phyloP scores from a whole-genome alignment of 2,113 vertebrate species.

The Vimba vimba region DNA sequence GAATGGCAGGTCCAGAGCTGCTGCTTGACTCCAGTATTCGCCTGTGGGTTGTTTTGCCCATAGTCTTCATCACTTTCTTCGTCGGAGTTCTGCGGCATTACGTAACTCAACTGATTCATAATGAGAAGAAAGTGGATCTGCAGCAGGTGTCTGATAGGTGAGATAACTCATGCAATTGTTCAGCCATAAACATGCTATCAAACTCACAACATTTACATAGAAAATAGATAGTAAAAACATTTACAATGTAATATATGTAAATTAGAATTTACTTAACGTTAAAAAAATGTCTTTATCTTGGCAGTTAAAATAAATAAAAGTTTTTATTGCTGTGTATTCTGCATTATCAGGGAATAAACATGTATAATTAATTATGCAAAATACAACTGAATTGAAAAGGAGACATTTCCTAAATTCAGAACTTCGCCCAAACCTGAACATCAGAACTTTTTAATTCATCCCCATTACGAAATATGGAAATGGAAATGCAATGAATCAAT shows the following conservation, averaged over 20 bases:
- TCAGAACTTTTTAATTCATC: background rate
- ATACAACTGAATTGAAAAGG: background rate
- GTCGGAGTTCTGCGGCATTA: constrained; percentile 83
- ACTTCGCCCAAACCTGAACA: too few species aligned
- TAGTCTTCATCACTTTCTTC: constrained; percentile 82
- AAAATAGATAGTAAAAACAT: background rate
- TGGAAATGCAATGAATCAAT: too few species aligned
- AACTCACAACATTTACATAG: background rate
- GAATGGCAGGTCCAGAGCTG: constrained; percentile 80
- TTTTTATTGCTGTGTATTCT: background rate
- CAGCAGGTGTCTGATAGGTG: constrained; percentile 83
- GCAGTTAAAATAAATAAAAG: background rate
- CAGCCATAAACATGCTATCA: background rate
- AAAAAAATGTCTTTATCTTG: background rate
- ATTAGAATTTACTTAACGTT: background rate
- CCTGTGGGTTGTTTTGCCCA: constrained; percentile 83
- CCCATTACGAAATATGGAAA: background rate
- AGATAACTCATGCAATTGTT: background rate
- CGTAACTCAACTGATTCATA: constrained; percentile 78
- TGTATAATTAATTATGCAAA: background rate
- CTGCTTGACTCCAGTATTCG: constrained; percentile 83
- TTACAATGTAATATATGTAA: background rate
- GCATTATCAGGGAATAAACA: background rate
- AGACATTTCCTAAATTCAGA: background rate
- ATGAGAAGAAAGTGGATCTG: constrained; percentile 77